Conservation (phyloP, 2,888 invertebrate species). For the Euclidia mi region DNA sequence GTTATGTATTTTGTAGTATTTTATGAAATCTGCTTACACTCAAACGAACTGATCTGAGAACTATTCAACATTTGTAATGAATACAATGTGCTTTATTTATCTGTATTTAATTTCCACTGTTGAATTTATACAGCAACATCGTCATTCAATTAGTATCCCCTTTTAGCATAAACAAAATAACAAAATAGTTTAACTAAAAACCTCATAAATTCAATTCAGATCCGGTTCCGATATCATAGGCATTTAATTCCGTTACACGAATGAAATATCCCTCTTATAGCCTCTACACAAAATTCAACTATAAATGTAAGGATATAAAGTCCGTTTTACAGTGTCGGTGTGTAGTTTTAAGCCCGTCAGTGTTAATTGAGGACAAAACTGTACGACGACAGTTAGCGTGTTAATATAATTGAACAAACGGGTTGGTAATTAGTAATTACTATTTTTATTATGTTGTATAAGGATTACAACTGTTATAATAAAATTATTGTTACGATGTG, state of each 20-base stretch:
- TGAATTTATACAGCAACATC: too few species aligned
- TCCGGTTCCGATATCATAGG: constrained; percentile 21
- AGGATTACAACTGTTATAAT: constrained; percentile 21
- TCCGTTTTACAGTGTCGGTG: neutral
- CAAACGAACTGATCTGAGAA: too few species aligned
- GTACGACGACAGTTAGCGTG: constrained; percentile 18
- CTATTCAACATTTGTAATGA: too few species aligned
- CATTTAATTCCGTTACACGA: constrained; percentile 33
- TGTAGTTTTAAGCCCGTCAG: constrained; percentile 3
- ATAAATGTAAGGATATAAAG: neutral
- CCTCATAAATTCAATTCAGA: constrained; percentile 12
- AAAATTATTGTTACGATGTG: constrained; percentile 15
- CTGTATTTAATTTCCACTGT: too few species aligned
- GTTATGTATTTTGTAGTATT: too few species aligned
- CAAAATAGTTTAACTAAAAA: constrained; percentile 8
- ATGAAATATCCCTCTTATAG: constrained; percentile 20
- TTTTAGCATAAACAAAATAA: neutral
- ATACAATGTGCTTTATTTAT: too few species aligned
- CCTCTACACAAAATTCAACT: too few species aligned
- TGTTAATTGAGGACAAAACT: constrained; percentile 25
- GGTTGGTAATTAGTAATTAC: constrained; percentile 34
- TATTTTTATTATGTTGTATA: constrained; percentile 29
- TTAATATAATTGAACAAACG: constrained; percentile 36
- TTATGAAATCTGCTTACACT: too few species aligned
- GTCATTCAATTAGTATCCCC: neutral